A percentile compares a stretch with the other conserved stretches of the same genome.
phyloP scores from a whole-genome alignment of 1,140 invertebrate species.

The Hyles euphorbiae region DNA sequence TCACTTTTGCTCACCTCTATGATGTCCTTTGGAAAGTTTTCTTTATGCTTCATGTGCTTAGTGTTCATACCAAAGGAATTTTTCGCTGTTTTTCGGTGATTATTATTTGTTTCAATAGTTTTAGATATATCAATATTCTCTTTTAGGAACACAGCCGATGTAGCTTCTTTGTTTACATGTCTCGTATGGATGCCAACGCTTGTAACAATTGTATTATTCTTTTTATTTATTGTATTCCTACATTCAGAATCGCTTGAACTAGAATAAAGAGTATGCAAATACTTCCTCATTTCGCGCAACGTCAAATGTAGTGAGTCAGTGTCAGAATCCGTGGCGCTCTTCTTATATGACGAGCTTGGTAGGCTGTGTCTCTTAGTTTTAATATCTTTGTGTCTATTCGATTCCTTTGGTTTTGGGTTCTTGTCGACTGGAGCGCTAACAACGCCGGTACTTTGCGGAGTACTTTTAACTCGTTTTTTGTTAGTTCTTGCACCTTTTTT shows the following conservation, averaged over 20 bases:
- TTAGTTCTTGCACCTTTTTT: constrained; percentile 73
- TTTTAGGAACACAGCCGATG: constrained; percentile 45
- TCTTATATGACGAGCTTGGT: constrained; percentile 76
- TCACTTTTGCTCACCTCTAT: constrained; percentile 49
- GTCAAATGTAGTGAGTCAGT: constrained; percentile 90
- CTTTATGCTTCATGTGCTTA: constrained; percentile 82
- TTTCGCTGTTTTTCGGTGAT: constrained; percentile 78
- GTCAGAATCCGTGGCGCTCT: constrained; percentile 62
- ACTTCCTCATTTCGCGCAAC: constrained; percentile 88
- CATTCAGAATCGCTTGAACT: constrained; percentile 78
- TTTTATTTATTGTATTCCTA: constrained; percentile 53
- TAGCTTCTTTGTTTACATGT: constrained; percentile 38
- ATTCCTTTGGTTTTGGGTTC: constrained; percentile 66
- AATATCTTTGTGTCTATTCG: constrained; percentile 45
- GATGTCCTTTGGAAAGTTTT: constrained; percentile 63
- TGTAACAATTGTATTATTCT: constrained; percentile 69
- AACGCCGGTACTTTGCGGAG: constrained; percentile 49
- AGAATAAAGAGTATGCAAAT: constrained; percentile 86
- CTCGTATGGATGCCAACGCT: constrained; percentile 47
- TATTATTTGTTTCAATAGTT: constrained; percentile 61
- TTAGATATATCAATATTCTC: constrained; percentile 49
- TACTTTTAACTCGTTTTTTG: constrained; percentile 78
- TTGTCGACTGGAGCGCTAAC: constrained; percentile 55
- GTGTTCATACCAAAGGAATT: constrained; percentile 78
- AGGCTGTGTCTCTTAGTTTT: constrained; percentile 68